These are phyloP conservation scores for Ceyx cyanopectus DNA, from an alignment of 2,113 vertebrate genomes.

Conservation along the genomic window DNA sequence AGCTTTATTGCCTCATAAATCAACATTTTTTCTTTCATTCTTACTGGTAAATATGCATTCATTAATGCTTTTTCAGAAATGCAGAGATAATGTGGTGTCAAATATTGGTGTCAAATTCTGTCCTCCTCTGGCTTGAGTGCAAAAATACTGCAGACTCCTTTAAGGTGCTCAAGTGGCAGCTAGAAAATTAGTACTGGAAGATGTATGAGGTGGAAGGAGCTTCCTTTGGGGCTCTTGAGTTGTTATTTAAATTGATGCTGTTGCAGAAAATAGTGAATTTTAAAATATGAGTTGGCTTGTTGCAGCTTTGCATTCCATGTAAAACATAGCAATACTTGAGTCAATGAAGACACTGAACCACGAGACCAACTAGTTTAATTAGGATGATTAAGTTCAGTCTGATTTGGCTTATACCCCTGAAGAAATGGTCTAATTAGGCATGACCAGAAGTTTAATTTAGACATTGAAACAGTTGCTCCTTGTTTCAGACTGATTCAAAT, in stretches of 20 bases:
- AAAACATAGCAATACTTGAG: not conserved
- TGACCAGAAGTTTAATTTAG: constrained; percentile 15
- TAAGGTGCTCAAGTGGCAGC: not conserved
- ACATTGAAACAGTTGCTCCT: not conserved
- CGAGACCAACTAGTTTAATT: not conserved
- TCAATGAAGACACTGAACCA: not conserved
- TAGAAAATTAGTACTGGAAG: not conserved
- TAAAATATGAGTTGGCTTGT: not conserved
- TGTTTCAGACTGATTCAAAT: not conserved
- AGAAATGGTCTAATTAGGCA: constrained; percentile 20
- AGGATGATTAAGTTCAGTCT: not conserved
- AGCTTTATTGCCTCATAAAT: not conserved
- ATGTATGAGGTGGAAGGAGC: not conserved
- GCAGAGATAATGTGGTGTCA: not conserved
- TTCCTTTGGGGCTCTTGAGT: not conserved
- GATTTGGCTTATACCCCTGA: not conserved
- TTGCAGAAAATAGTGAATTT: not conserved
- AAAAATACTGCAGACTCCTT: not conserved
- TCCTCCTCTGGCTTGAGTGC: not conserved
- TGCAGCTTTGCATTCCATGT: not conserved
- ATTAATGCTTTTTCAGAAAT: not conserved
- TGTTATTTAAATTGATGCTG: not conserved
- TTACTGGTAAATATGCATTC: not conserved
- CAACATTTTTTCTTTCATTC: not conserved
- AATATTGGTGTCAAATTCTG: not conserved